Evolutionary conservation across 2,888 invertebrate genomes (phyloP), one percentile per base, ranked within the genome.

Genomic region (Gonocerus acuteangulatus): DNA sequence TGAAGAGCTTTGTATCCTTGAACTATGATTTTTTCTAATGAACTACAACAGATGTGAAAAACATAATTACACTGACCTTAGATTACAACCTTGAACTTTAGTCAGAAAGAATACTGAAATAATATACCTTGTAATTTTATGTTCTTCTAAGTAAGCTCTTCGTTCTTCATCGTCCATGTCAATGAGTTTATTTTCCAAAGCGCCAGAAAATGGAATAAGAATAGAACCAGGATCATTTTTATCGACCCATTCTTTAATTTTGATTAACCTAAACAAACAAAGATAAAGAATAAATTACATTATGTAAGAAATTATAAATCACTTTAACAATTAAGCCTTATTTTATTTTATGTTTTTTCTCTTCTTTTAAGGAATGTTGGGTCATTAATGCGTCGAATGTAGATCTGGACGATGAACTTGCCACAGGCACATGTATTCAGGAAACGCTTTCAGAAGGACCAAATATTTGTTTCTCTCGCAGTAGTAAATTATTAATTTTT

Each of bases 231-330:
- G 89, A 73, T 99, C 99, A 73, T 96, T 86, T 72, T 89, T 89
- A 75, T 99, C 96, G 68, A 99, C 89, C 95, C 95, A 99, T 74
- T 95, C 95, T 75, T 99, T 99, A 71, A 99, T 89, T 78, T 96
- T 96, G 51, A 87, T 80, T 71, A 95, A 79, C 93, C 92, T 92
- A 72, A 39, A 66, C 68, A 9, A 9, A 9, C 63, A 60, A 60
- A 61, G 15, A 48, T 7, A 18, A 42, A 18, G 13, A 42, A 42
- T 42, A 34, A 11, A 34, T 34, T 34, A 34, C 9, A 34, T 11
- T 11, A 34, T 34, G n/a, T 34, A 11, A 11, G n/a, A 9, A 34
- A 11, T 11, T 34, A 34, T 34, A 34, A 9, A 34, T 34, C 9
- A 11, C 36, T 11, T 34, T 9, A 34, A 34, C n/a, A 34, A 11